phyloP scores from a whole-genome alignment of 2,797 vertebrate genomes.

The Sebastolobus alascanus region DNA sequence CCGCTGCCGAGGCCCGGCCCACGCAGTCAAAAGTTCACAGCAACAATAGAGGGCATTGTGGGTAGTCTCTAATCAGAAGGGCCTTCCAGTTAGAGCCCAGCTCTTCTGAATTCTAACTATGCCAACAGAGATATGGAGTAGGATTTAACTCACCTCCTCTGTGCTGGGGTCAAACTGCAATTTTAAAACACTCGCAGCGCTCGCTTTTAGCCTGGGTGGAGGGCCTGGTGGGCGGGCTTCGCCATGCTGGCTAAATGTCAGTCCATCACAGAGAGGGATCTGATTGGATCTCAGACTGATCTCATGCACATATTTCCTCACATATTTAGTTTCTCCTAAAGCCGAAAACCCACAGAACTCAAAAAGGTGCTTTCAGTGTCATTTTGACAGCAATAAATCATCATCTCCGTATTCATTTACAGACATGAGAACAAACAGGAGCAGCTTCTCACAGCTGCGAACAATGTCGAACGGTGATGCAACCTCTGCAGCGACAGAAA shows the following conservation, averaged over 20 bases:
- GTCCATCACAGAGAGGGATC: slow-evolving; percentile 33
- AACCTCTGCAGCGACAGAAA: slow-evolving; percentile 6
- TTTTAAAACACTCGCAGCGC: slow-evolving; percentile 59
- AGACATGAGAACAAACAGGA: slow-evolving; percentile 19
- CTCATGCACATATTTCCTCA: slow-evolving; percentile 8
- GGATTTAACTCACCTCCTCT: slow-evolving; percentile 71
- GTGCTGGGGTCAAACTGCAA: slow-evolving; percentile 66
- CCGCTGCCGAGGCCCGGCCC: slow-evolving; percentile 70
- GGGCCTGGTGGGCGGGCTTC: slow-evolving; percentile 50
- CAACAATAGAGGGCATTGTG: slow-evolving; percentile 84
- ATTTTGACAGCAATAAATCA: slow-evolving; percentile 23
- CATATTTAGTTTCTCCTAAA: background rate
- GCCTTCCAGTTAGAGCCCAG: slow-evolving; percentile 69
- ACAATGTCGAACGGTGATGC: slow-evolving; percentile 6
- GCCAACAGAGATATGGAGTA: slow-evolving; percentile 78
- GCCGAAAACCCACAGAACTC: slow-evolving; percentile 5
- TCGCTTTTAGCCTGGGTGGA: slow-evolving; percentile 48
- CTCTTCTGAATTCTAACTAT: slow-evolving; percentile 79
- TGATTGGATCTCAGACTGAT: slow-evolving; percentile 48
- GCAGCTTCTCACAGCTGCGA: slow-evolving; percentile 8
- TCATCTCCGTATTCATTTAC: slow-evolving; percentile 10
- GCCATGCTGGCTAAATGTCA: slow-evolving; percentile 69
- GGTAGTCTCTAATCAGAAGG: slow-evolving; percentile 75
- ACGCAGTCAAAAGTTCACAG: slow-evolving; percentile 86
- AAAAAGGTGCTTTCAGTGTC: background rate